These are phyloP conservation scores for Herpetotheres cachinnans DNA, from an alignment of 2,113 vertebrate genomes.

Conservation along the genomic window DNA sequence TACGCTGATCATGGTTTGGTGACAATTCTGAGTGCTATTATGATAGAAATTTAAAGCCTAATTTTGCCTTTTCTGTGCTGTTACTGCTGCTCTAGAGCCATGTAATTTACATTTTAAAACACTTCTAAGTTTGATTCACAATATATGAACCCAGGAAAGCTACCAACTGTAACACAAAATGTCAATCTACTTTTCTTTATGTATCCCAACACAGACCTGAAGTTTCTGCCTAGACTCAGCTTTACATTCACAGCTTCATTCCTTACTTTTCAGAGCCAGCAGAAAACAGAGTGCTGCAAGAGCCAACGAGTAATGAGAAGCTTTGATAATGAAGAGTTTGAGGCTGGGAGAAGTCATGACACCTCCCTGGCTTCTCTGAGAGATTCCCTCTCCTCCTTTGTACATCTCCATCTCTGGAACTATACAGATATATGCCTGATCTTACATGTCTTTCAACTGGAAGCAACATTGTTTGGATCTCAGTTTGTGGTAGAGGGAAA, in stretches of 20 bases:
- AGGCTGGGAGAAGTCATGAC: not conserved
- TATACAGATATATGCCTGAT: not conserved
- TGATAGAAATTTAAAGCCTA: not conserved
- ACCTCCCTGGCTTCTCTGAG: not conserved
- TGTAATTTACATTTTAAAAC: not conserved
- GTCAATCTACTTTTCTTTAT: not conserved
- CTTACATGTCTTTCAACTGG: not conserved
- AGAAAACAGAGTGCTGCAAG: not conserved
- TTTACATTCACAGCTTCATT: not conserved
- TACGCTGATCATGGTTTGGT: not conserved
- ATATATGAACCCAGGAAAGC: not conserved
- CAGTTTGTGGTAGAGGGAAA: not conserved
- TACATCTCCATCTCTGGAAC: not conserved
- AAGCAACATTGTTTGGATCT: not conserved
- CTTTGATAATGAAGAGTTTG: not conserved
- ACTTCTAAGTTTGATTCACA: not conserved
- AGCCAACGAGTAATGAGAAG: not conserved
- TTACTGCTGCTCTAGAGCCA: not conserved
- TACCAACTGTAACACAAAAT: not conserved
- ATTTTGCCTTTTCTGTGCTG: not conserved
- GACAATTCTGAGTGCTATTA: not conserved
- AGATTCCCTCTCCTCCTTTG: not conserved
- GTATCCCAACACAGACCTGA: not conserved
- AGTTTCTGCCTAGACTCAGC: not conserved
- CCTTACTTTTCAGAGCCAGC: not conserved